A percentile compares a stretch with the other conserved stretches of the same genome.
These are phyloP conservation scores for Lordiphosa clarofinis DNA, from an alignment of 1,140 invertebrate genomes.

Conservation along the genomic window DNA sequence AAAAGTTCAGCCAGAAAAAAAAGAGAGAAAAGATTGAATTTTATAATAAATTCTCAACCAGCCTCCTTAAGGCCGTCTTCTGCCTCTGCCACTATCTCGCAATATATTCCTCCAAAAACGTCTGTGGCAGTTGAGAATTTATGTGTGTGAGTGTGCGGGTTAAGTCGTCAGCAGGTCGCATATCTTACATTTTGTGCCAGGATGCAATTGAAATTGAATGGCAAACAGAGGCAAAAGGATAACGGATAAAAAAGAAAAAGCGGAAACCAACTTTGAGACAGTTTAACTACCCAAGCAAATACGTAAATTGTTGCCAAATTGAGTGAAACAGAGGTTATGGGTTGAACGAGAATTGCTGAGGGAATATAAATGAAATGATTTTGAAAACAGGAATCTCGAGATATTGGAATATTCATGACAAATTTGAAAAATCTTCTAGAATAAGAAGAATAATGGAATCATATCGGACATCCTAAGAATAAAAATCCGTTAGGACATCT, in stretches of 20 bases:
- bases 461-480: too few relatives aligned
- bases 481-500: too few relatives aligned
- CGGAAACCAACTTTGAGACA: background rate
- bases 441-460: too few relatives aligned
- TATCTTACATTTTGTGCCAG: constrained; percentile 19
- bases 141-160: constrained; percentile 49
- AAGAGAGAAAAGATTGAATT: constrained; percentile 63
- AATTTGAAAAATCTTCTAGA: too few relatives aligned
- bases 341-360: background rate
- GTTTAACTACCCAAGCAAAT: too few relatives aligned
- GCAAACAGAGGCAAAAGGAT: constrained; percentile 1
- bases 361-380: too few relatives aligned
- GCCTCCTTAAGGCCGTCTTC: constrained; percentile 9
- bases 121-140: constrained; percentile 37
- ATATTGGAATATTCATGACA: too few relatives aligned
- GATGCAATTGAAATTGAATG: constrained; percentile 28
- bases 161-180: constrained; percentile 49
- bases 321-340: too few relatives aligned
- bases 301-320: too few relatives aligned
- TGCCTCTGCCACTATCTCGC: constrained; percentile 10
- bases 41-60: constrained; percentile 67
- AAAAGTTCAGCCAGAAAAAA: constrained; percentile 18
- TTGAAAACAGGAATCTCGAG: too few relatives aligned
- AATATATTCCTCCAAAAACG: constrained; percentile 6
- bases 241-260: too few relatives aligned